Evolutionary conservation across 1,140 invertebrate species (phyloP).

Genomic region (Batillaria attramentaria): DNA sequence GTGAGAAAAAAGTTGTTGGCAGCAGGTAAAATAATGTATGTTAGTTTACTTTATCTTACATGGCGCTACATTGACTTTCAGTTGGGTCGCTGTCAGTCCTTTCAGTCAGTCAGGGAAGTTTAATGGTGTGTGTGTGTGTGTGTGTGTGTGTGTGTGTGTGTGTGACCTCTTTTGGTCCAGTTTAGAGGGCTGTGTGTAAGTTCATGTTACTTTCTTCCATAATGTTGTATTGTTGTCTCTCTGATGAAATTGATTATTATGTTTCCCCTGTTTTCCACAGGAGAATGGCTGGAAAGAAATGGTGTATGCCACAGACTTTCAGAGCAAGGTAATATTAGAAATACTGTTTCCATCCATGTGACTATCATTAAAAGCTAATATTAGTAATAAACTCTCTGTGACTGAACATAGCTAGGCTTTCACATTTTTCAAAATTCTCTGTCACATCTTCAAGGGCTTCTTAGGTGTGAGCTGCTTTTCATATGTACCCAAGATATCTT

Average conservation of each 20-base stretch:
- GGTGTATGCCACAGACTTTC: constrained; percentile 77
- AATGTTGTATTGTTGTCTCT: no score
- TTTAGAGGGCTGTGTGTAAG: no score
- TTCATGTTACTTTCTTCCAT: no score
- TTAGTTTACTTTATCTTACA: no score
- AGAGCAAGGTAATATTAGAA: constrained; percentile 79
- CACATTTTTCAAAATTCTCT: neutral
- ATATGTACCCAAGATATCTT: neutral
- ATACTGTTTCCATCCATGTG: neutral
- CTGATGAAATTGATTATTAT: constrained; percentile 23
- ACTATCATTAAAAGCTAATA: neutral
- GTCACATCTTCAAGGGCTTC: neutral
- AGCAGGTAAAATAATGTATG: neutral
- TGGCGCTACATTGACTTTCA: no score
- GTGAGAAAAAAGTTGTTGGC: constrained; percentile 36
- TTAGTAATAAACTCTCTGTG: neutral
- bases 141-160: neutral
- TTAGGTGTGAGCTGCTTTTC: neutral
- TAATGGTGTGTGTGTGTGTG: neutral
- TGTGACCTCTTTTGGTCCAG: neutral
- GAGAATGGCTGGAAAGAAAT: constrained; percentile 83
- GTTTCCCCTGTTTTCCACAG: constrained; percentile 54
- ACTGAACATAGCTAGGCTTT: neutral
- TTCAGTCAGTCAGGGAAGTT: no score
- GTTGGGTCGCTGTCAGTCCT: no score